These are phyloP conservation scores for Chroicocephalus ridibundus DNA, from an alignment of 2,113 vertebrate species.

Conservation along the genomic window DNA sequence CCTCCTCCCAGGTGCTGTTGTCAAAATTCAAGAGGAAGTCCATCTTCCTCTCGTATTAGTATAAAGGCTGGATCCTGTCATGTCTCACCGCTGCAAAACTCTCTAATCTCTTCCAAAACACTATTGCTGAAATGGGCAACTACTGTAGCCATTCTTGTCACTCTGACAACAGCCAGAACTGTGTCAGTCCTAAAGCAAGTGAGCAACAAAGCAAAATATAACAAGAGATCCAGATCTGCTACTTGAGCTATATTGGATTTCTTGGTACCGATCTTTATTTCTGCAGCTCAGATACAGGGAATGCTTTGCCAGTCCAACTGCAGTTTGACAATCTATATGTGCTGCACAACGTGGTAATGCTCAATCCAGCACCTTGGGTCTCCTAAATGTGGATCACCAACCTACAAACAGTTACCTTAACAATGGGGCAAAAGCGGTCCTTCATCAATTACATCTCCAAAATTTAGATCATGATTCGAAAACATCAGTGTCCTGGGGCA, in stretches of 20 bases:
- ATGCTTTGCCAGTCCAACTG: neutral
- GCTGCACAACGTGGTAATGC: neutral
- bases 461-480: neutral
- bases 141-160: neutral
- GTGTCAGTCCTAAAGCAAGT: neutral
- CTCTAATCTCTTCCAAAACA: neutral
- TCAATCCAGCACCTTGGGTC: neutral
- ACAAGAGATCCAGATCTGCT: neutral
- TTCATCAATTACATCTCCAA: neutral
- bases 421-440: neutral
- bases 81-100: neutral
- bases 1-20: neutral
- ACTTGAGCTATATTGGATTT: neutral
- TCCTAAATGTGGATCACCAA: neutral
- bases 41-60: neutral
- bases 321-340: neutral
- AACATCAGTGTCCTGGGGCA: neutral
- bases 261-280: neutral
- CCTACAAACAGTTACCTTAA: neutral
- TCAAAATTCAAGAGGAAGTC: neutral
- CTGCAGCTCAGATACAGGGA: neutral
- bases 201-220: neutral
- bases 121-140: neutral
- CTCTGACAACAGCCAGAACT: neutral
- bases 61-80: neutral